Evolutionary conservation across 2,113 vertebrate species (phyloP).

Genomic region (Uria aalge): DNA sequence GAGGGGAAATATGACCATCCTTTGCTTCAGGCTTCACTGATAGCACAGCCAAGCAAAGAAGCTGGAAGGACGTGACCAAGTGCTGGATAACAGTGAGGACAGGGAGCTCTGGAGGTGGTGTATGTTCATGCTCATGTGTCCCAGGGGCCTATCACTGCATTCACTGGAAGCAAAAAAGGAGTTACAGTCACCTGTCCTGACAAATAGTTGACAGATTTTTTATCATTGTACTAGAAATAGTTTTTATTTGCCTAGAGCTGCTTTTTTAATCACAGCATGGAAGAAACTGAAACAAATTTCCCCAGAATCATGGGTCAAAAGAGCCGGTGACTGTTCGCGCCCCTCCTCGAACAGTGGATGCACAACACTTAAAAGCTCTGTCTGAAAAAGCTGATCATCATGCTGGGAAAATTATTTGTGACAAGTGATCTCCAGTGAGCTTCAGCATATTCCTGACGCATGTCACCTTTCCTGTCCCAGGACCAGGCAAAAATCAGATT

Average conservation of each 20-base stretch:
- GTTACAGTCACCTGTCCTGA: background rate
- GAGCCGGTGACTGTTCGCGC: accelerated
- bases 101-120: background rate
- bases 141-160: background rate
- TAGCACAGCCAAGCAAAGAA: background rate
- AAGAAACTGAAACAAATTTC: background rate
- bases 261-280: background rate
- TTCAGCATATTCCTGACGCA: background rate
- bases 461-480: background rate
- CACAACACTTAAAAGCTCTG: background rate
- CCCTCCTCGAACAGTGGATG: background rate
- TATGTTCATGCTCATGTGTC: accelerated
- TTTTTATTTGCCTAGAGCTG: background rate
- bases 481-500: background rate
- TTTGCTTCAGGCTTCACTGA: background rate
- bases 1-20: background rate
- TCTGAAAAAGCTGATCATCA: background rate
- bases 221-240: background rate
- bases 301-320: background rate
- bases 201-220: background rate
- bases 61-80: background rate
- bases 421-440: background rate
- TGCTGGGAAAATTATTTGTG: background rate
- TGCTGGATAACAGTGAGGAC: background rate
- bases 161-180: background rate